Evolutionary conservation across 2,888 invertebrate genomes (phyloP), one percentile per base, ranked within the genome.

Genomic region (Zootermopsis nevadensis): DNA sequence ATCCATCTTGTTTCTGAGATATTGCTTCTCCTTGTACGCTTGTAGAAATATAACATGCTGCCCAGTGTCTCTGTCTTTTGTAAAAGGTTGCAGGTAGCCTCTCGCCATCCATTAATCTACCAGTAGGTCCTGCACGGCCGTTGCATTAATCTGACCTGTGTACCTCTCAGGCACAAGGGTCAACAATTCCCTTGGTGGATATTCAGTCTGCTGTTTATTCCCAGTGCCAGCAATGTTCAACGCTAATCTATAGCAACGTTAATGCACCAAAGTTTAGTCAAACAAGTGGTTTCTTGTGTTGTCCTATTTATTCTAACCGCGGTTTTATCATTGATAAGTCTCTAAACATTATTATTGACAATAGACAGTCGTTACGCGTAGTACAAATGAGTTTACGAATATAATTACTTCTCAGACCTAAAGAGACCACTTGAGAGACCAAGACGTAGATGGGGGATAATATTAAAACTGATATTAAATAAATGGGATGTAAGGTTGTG

Each of bases 61-160:
- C n/a, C 10, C 30, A 4, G n/a, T 27, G 31, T 15, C 53, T 53
- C 12, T 72, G 35, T 72, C 72, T 72, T 72, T 72, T 72, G 30
- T 33, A 31, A 33, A 67, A 72, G 72, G 72, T 33, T 72, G 7
- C 72, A 79, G 77, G 33, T 55, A 55, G 77, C 77, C 77, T 53
- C 55, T 30, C 33, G 55, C 31, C 55, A 30, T 10, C 77, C 77
- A 79, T 79, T 55, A 79, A 55, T 79, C 77, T 79, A 55, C 24
- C 27, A 30, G 80, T 12, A 76, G n/a, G 38, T 42, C 38, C 35
- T 76, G 80, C 33, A 38, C 67, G 31, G 42, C 67, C 80, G 69
- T 69, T 80, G 69, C 60, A 27, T 80, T 80, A 67, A 80, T 69
- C 80, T 80, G 67, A 60, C 77, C 55, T 35, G 33, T 79, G 72